Base-by-base conservation (phyloP, 2,797 vertebrate genomes). In the Aselliscus stoliczkanus region DNA sequence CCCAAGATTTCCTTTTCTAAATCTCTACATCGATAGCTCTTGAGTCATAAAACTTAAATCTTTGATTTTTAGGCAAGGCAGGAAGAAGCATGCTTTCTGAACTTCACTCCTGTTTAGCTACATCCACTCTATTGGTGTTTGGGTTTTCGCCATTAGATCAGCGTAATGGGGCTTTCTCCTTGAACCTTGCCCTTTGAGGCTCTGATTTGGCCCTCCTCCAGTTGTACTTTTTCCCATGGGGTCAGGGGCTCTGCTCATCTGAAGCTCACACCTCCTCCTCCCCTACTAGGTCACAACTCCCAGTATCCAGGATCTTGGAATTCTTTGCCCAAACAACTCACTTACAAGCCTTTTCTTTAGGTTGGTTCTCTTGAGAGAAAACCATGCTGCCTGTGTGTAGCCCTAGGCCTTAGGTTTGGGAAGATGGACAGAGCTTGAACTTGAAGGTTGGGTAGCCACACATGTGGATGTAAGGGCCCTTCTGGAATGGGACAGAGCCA, bases 21-120 rank as follows among this genome's bases (percentile, higher is more conserved):
- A 70, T 85, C 29, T 88, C 65, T 18, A n/a, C 64, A 70, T 62
- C 81, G 77, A 62, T 89, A 89, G 31, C 64, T 95, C 52, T 96
- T 93, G 44, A 88, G 31, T 60, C 10, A 54, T n/a, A 79, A 65
- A 72, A 86, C 56, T 92, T 58, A n/a, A 31, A 34, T 82, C 67
- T 93, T 87, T 27, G 12, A 5, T 29, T 86, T 87, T 87, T 52
- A 62, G 60, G 11, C 1, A 60, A 86, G 10, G 13, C 42, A 84
- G 60, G 73, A 72, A 81, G 50, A 72, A 81, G 42, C 52, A 73
- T 23, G 34, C 44, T 79, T 89, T 92, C 56, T 60, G 44, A 39
- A 67, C 29, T 83, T 89, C 52, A 70, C 1, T 60, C 20, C 86
- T 90, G 4, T 73, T 69, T 70, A 47, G 42, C 62, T 77, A 58